Evolutionary conservation across 2,888 invertebrate genomes (phyloP), one percentile per base, ranked within the genome.

Genomic region (Lasius fuliginosus): DNA sequence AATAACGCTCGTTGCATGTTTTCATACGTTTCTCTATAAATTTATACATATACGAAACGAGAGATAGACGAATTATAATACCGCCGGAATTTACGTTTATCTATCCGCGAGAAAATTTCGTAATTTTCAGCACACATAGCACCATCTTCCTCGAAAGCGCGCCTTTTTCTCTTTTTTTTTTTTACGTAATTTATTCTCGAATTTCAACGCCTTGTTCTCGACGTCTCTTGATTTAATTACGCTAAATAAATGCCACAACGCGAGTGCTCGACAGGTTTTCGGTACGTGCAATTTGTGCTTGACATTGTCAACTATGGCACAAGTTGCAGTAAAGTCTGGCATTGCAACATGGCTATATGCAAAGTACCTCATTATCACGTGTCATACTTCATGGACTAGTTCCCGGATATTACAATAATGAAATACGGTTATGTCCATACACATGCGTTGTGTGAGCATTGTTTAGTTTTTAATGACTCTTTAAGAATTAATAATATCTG

Each of bases 221-320:
- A 74, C 15, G 11, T 33, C 2, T 4, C 69, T 3, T 33, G 69
- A 71, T 33, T 15, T 60, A 73, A 71, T 79, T 60, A 71, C 23
- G 42, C 73, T 79, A 60, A 71, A 79, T 60, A 79, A 79, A 58
- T n/a, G 23, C 30, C 58, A 79, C 60, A 58, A 69, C 42, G 79
- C 36, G 18, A 79, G 46, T 56, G n/a, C 56, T 68, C 60, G 69
- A 23, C 69, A 56, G 27, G 40, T 56, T 56, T 69, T 56, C 69
- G 40, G 23, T 67, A 42, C 65, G 65, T 65, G 71, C 79, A 79
- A 79, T 79, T 79, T 71, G 42, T 56, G 79, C 79, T 71, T 79
- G 71, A 79, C 71, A 18, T 60, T 79, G 79, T 71, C 79, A 46
- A 33, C 60, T 46, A 79, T 60, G 36, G 71, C 77, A 53, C 53